Base-by-base conservation (phyloP, 2,113 vertebrate genomes). In the Artemisiospiza belli region DNA sequence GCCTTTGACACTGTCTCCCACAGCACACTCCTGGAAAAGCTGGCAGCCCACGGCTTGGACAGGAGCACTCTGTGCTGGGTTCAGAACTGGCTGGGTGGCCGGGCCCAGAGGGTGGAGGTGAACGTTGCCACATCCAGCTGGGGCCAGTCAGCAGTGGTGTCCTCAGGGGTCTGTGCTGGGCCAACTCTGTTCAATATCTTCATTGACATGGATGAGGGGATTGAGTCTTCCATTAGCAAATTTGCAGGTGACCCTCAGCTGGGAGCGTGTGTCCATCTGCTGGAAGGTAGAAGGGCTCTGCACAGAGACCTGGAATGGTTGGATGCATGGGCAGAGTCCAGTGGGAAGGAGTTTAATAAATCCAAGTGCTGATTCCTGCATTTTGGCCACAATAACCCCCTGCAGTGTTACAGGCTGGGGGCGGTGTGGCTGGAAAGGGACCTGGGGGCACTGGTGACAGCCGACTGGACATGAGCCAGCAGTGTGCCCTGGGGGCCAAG, bases 281-380 rank as follows among this genome's bases (percentile, higher is more conserved):
- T 28, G 47, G 46, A 21, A 15, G 12, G 46, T 11, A 6, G 46
- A 18, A 49, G 46, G 46, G 8, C 12, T 55, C 54, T 55, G 31
- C 30, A 55, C 31, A 33, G 20, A 57, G 20, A 28, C 46, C n/a
- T 49, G 66, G 44, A 49, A 21, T 1, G 1, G 9, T n/a, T 67
- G 15, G 43, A 25, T 46, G 31, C 22, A 25, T 67, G 31, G 15
- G 43, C 43, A 67, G 15, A 67, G 22, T 67, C 22, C 31, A 46
- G 7, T 2, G 4, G 11, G 43, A 46, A 25, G 43, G 9, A 6
- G 8, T 46, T 24, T 9, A 66, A 3, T 4, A 25, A 46, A 2
- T 46, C 64, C 43, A 28, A 21, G 12, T 49, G 46, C 2, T 0
- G 0, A 35, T 18, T 28, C 24, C n/a, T 68, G 9, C 43, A 21